Base-by-base conservation (phyloP, 2,797 vertebrate genomes). In the Pogonophryne albipinna region DNA sequence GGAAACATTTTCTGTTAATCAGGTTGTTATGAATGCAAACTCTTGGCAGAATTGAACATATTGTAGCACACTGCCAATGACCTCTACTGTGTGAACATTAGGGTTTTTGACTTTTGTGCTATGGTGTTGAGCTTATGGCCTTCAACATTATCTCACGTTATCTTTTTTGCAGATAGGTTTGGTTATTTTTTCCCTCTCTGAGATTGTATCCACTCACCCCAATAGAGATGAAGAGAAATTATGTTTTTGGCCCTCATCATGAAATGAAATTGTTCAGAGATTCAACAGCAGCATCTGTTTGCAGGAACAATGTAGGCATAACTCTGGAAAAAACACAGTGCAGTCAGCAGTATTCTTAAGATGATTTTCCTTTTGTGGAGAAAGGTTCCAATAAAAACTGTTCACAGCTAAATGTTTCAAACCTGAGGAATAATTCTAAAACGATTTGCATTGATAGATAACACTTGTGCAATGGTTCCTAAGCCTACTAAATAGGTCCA, bases 11-110 rank as follows among this genome's bases (percentile, higher is more conserved):
- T 79, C 38, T 13, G 10, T 68, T 55, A 8, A 46, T 56, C 1
- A 50, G 15, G 68, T 31, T 78, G 71, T 58, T 83, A 41, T 69
- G n/a, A 52, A 59, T 60, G 71, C 27, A 71, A 27, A 50, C 7
- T 47, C n/a, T 55, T 1, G 0, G 13, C 23, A 45, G 20, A 51
- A 65, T 65, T 7, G 73, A 72, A 58, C 62, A n/a, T n/a, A n/a
- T n/a, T n/a, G n/a, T n/a, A n/a, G n/a, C n/a, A 19, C 38, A 8
- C 31, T 20, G 50, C 51, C 38, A 61, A 47, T 55, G 17, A 75
- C 57, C 65, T 61, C 42, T 41, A 6, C 31, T 11, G 1, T 12
- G 10, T 62, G 55, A 4, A 60, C 17, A 47, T 20, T 31, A 8
- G 2, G 78, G 7, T 63, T 16, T 49, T 34, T 52, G 6, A 53